A percentile compares a stretch with the other conserved stretches of the same genome.
phyloP scores from a whole-genome alignment of 2,888 invertebrate species.

The Byasa hedistus region DNA sequence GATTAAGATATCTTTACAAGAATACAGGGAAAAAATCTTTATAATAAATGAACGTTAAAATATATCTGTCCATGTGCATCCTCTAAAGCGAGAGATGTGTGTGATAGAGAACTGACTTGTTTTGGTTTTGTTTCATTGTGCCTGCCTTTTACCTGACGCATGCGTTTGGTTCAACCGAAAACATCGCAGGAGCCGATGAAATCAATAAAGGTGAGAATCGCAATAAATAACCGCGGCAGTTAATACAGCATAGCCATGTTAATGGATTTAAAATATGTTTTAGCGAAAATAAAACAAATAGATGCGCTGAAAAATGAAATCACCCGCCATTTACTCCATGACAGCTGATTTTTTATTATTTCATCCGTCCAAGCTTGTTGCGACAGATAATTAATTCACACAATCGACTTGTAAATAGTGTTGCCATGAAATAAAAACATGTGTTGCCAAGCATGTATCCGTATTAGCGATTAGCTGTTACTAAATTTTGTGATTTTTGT shows the following conservation, averaged over 20 bases:
- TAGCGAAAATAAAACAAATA: not conserved
- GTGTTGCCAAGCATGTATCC: slow-evolving; percentile 30
- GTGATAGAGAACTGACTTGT: not conserved
- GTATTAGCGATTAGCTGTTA: slow-evolving; percentile 21
- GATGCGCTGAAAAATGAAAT: not conserved
- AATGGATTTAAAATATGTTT: not conserved
- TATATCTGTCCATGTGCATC: too few species aligned
- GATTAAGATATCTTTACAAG: too few species aligned
- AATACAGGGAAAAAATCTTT: too few species aligned
- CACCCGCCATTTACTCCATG: too few species aligned
- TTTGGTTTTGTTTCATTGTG: slow-evolving; percentile 46
- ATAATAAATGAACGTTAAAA: too few species aligned
- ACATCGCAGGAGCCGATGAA: slow-evolving; percentile 68
- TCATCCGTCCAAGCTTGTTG: slow-evolving; percentile 12
- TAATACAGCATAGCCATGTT: not conserved
- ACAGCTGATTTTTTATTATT: not conserved
- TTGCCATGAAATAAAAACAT: slow-evolving; percentile 14
- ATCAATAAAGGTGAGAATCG: slow-evolving; percentile 69
- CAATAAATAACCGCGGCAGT: slow-evolving; percentile 21
- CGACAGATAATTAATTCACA: too few species aligned
- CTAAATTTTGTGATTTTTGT: slow-evolving; percentile 29
- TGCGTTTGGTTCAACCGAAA: slow-evolving; percentile 43
- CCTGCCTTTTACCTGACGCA: slow-evolving; percentile 43
- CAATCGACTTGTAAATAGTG: slow-evolving; percentile 28
- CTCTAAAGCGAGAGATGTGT: too few species aligned